A percentile compares a stretch with the other conserved stretches of the same genome.
Evolutionary conservation across 2,888 invertebrate species (phyloP).

Genomic region (Temnothorax ravouxi): DNA sequence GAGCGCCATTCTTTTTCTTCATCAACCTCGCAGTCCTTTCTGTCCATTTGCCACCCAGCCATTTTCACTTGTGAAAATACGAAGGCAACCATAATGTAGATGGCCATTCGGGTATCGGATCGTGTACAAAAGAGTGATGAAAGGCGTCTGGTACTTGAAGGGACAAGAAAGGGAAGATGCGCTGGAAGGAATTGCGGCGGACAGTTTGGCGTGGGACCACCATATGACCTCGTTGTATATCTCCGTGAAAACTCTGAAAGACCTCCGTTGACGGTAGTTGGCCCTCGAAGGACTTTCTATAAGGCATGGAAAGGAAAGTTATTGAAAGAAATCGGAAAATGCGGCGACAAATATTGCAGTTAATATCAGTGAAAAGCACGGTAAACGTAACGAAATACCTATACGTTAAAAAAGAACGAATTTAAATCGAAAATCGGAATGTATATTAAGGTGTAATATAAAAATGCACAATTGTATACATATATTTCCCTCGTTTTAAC

Average conservation of each 20-base stretch:
- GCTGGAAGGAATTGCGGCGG: constrained; percentile 44
- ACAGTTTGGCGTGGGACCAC: constrained; percentile 66
- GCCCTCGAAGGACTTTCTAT: constrained; percentile 58
- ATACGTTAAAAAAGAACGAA: not conserved
- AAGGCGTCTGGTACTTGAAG: constrained; percentile 58
- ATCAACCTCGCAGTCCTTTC: constrained; percentile 32
- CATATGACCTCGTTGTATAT: constrained; percentile 61
- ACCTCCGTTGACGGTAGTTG: constrained; percentile 48
- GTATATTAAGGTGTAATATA: not conserved
- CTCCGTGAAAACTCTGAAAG: constrained; percentile 59
- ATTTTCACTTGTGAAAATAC: constrained; percentile 66
- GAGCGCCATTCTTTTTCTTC: constrained; percentile 58
- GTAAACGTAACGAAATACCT: not conserved
- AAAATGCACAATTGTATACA: not conserved
- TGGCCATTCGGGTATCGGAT: constrained; percentile 66
- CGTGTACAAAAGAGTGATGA: constrained; percentile 50
- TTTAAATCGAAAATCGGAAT: not conserved
- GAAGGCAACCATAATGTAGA: constrained; percentile 57
- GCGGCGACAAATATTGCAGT: constrained; percentile 4
- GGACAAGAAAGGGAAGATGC: constrained; percentile 41
- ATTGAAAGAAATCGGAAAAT: constrained; percentile 41
- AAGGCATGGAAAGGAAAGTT: constrained; percentile 31
- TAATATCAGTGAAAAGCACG: constrained; percentile 10
- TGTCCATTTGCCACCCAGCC: constrained; percentile 47
- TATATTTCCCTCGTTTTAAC: not conserved